Conservation (phyloP, 2,113 vertebrate genomes). For the Hassar affinis region DNA sequence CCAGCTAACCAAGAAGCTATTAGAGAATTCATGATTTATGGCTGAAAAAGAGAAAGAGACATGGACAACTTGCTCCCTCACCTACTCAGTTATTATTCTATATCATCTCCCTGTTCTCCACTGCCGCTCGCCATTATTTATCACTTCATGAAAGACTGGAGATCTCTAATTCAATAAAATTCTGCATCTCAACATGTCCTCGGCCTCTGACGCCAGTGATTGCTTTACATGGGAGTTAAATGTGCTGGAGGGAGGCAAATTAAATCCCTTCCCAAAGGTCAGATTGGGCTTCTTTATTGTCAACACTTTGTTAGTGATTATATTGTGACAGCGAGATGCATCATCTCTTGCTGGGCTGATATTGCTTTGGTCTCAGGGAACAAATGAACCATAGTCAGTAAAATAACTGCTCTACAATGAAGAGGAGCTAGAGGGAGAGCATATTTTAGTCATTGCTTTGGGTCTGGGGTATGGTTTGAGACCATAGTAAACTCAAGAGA, state of each 20-base stretch:
- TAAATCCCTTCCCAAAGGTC: slow-evolving; percentile 56
- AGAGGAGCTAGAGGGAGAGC: not conserved
- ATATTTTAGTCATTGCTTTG: slow-evolving; percentile 4
- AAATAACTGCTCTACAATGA: slow-evolving; percentile 2
- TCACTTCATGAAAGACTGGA: slow-evolving; percentile 49
- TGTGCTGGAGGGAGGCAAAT: slow-evolving; percentile 50
- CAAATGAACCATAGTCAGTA: not conserved
- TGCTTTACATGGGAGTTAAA: slow-evolving; percentile 55
- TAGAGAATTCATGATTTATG: slow-evolving; percentile 26
- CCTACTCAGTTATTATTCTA: slow-evolving; percentile 43
- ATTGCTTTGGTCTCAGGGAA: slow-evolving; percentile 17
- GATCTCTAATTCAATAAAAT: slow-evolving; percentile 56
- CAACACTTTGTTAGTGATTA: slow-evolving; percentile 52
- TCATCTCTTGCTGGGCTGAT: slow-evolving; percentile 32
- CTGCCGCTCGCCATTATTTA: slow-evolving; percentile 45
- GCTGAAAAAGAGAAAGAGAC: slow-evolving; percentile 11
- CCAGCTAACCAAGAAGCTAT: slow-evolving; percentile 19
- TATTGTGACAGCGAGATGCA: slow-evolving; percentile 40
- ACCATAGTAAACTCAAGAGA: not conserved
- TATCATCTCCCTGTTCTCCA: slow-evolving; percentile 42
- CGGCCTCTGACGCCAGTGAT: slow-evolving; percentile 40
- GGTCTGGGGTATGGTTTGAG: not conserved
- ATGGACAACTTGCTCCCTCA: slow-evolving; percentile 36
- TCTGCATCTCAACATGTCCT: slow-evolving; percentile 37
- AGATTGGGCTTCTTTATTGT: slow-evolving; percentile 51